Evolutionary conservation across 2,113 vertebrate genomes (phyloP), one percentile per base, ranked within the genome.

Genomic region (Istiophorus platypterus): DNA sequence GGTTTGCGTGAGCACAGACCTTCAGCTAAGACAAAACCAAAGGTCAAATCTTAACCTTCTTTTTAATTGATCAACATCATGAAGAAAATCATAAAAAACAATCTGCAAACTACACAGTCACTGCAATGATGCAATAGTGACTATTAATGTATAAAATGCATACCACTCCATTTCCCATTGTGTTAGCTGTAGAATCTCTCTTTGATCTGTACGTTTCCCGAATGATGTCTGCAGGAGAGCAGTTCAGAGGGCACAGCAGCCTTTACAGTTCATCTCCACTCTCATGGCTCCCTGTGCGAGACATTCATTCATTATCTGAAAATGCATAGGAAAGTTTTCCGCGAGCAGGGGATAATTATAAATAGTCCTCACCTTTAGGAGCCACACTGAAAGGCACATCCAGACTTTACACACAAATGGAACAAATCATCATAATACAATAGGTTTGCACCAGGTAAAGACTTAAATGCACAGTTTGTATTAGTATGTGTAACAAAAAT

Each of bases 261-360:
- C 54, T 52, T 52, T 51, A 29, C 15, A 41, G 39, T 80, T 62
- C 27, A 26, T 77, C 27, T 8, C 52, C 7, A 12, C 27, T 52
- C 39, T 68, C 62, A 20, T 20, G 52, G 63, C 47, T 76, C 59
- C 51, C 63, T 74, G 52, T 27, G 7, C 37, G 31, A 57, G 39
- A 68, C 58, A 37, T 78, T 34, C 31, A 34, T 34, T 34, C 58
- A 69, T 80, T 71, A 72, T 79, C 65, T 51, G 24, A 57, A 57
- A 26, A 72, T 39, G 39, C 58, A 47, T 54, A 8, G 58, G 29
- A 67, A 52, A 62, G 5, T 45, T 49, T 59, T 69, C 22, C 47
- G 49, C n/a, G 66, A 82, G 78, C 78, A 51, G n/a, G 49, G 54
- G 42, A 75, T 64, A 34, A 73, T 90, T 85, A 61, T 42, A 72